Evolutionary conservation across 2,888 invertebrate species (phyloP), one percentile per base, ranked within the genome.

Genomic region (Ferrisia virgata): DNA sequence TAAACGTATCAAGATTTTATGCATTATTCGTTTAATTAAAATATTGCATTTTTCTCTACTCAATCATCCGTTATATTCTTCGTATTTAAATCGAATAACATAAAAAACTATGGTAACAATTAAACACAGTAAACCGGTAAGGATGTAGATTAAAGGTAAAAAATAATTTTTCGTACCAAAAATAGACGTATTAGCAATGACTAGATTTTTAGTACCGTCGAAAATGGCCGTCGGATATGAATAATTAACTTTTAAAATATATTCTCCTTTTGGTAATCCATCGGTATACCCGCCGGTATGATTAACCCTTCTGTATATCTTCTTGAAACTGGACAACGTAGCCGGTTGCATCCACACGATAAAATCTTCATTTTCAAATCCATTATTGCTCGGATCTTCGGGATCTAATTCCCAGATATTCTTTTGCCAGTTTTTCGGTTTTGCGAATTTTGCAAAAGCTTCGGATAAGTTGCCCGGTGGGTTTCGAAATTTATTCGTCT

Each of bases 281-380:
- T 91, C 90, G n/a, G 89, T 89, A 88, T 94, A 89, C 28, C 89
- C 89, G 84, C 91, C 88, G 1, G 89, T 89, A 88, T 96, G 96
- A 88, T 97, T 91, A 5, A 99, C 92, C 84, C 95, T 92, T 0
- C 98, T 92, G 89, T 98, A 98, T 69, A 98, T 90, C 89, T 99
- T 99, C 85, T 98, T 92, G 90, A 99, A 99, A 53, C 94, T 96
- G 0, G 99, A 98, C 87, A 99, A 90, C 0, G 99, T 99, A 0
- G 99, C 98, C 0, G 98, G 98, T 86, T 99, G 92, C 99, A 99
- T 99, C 99, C 99, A 99, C 4, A 99, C 98, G 87, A 99, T 99
- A 39, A 99, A 91, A 89, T 99, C 99, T 89, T 99, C 99, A 89
- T 99, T 99, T 90, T 94, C 92, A 88, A 98, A 97, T 15, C 98